Conservation (phyloP, 23 tunicate genomes). For the Pegea sp. region DNA sequence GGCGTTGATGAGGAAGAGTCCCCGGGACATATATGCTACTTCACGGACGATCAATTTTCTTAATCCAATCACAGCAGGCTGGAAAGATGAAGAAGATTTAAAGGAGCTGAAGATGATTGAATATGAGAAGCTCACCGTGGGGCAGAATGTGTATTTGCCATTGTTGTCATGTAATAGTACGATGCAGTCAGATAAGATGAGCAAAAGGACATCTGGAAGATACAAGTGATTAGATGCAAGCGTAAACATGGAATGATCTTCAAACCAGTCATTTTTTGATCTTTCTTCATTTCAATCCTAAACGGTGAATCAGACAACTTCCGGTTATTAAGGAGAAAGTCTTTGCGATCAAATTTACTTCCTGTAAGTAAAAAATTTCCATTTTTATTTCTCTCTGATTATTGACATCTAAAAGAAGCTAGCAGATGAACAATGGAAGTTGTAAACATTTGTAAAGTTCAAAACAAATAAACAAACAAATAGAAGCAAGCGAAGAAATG, state of each 20-base stretch:
- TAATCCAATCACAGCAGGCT: constrained; percentile 73
- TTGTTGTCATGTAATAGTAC: constrained; percentile 79
- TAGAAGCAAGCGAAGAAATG: too few species aligned
- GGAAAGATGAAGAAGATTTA: background rate
- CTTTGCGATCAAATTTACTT: constrained; percentile 50
- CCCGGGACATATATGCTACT: constrained; percentile 52
- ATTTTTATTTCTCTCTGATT: too few species aligned
- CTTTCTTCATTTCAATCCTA: too few species aligned
- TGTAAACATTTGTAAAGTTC: too few species aligned
- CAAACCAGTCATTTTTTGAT: background rate
- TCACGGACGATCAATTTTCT: constrained; percentile 68
- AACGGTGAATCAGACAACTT: too few species aligned
- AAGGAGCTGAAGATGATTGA: background rate
- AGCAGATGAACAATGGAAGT: too few species aligned
- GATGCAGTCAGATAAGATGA: constrained; percentile 50
- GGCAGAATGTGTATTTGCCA: constrained; percentile 53
- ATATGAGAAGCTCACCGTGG: constrained; percentile 19
- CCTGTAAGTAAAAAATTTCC: too few species aligned
- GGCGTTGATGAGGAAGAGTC: constrained; percentile 46
- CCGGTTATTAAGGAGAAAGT: constrained; percentile 19
- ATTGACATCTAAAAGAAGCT: too few species aligned
- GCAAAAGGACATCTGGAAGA: constrained; percentile 17
- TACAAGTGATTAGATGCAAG: too few species aligned
- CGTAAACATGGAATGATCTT: background rate
- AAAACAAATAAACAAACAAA: too few species aligned